These are phyloP conservation scores for Ctenosaura bakeri DNA, from an alignment of 2,797 vertebrate species.

Conservation along the genomic window DNA sequence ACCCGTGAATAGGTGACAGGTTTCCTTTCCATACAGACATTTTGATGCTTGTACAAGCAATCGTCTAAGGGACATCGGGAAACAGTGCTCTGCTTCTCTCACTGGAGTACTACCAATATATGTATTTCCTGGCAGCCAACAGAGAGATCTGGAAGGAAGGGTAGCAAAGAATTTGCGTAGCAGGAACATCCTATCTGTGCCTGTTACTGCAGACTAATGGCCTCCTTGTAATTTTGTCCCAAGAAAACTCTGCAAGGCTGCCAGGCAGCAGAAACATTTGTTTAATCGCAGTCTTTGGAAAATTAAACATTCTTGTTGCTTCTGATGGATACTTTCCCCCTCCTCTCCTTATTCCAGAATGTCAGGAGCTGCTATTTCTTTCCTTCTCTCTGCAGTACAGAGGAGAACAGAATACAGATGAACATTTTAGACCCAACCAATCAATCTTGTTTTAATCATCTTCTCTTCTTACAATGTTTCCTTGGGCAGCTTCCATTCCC, in stretches of 20 bases:
- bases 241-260: slow-evolving; percentile 68
- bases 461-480: slow-evolving; percentile 55
- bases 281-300: slow-evolving; percentile 76
- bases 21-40: background rate
- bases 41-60: background rate
- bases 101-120: background rate
- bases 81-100: background rate
- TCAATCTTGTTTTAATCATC: slow-evolving; percentile 59
- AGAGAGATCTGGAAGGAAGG: background rate
- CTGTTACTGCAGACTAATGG: slow-evolving; percentile 65
- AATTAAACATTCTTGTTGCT: slow-evolving; percentile 68
- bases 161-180: background rate
- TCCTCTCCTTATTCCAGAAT: slow-evolving; percentile 39
- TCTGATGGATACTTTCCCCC: slow-evolving; percentile 65
- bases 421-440: slow-evolving; percentile 57
- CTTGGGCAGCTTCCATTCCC: slow-evolving; percentile 51
- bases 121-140: background rate
- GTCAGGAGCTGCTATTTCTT: slow-evolving; percentile 38
- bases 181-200: slow-evolving; percentile 37
- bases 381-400: slow-evolving; percentile 63
- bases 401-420: slow-evolving; percentile 65
- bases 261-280: slow-evolving; percentile 72
- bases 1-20: background rate
- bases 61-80: background rate
- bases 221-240: slow-evolving; percentile 72